phyloP scores from a whole-genome alignment of 2,888 invertebrate genomes.

The Silvanus unidentatus region DNA sequence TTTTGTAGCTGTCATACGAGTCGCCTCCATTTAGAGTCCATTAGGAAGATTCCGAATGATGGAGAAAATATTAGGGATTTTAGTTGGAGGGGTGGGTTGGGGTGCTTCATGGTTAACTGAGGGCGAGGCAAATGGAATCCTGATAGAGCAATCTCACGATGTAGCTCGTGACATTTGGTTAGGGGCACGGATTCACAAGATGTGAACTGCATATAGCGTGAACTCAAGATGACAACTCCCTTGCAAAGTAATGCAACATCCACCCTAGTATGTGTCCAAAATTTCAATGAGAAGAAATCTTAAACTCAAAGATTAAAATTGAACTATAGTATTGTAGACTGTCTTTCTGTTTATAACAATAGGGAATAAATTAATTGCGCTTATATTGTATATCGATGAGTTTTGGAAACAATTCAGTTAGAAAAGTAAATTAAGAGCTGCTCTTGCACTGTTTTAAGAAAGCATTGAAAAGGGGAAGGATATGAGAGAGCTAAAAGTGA shows the following conservation, averaged over 20 bases:
- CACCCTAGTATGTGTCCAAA: background rate
- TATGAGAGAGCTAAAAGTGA: slow-evolving; percentile 3
- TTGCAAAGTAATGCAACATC: background rate
- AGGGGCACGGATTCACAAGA: slow-evolving; percentile 36
- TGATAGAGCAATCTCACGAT: slow-evolving; percentile 27
- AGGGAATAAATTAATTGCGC: too few species aligned
- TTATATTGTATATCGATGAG: slow-evolving; percentile 1
- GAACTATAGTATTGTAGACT: too few species aligned
- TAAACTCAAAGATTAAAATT: too few species aligned
- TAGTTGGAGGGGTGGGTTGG: slow-evolving; percentile 20
- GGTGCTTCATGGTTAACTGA: slow-evolving; percentile 20
- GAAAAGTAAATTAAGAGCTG: slow-evolving; percentile 17
- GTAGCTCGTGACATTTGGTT: slow-evolving; percentile 38
- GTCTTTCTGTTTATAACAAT: too few species aligned
- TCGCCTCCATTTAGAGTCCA: slow-evolving; percentile 43
- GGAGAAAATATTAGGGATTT: slow-evolving; percentile 39
- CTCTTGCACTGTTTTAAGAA: slow-evolving; percentile 13
- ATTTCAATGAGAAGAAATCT: too few species aligned
- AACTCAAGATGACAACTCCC: slow-evolving; percentile 6
- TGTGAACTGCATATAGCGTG: slow-evolving; percentile 27
- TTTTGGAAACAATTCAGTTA: slow-evolving; percentile 17
- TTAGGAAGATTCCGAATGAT: slow-evolving; percentile 40
- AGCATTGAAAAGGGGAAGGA: slow-evolving; percentile 7
- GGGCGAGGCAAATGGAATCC: slow-evolving; percentile 30
- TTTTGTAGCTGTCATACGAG: slow-evolving; percentile 39